Conservation (phyloP, 2,888 invertebrate genomes). For the Troides aeacus region DNA sequence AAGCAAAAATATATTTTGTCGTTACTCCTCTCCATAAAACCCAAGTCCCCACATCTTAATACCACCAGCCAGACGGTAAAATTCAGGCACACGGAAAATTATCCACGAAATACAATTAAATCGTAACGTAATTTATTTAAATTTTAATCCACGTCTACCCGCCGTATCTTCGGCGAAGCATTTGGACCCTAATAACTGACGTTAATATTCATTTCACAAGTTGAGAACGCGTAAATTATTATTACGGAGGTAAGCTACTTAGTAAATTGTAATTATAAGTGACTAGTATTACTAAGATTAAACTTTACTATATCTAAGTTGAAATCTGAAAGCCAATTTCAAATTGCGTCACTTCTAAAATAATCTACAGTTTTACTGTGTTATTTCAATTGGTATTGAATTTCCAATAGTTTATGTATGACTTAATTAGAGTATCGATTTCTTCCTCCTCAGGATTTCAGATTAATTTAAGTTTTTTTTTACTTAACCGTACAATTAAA, state of each 20-base stretch:
- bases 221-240: constrained; percentile 52
- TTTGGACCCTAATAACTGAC: constrained; percentile 53
- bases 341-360: too few relatives aligned
- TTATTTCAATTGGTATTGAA: too few relatives aligned
- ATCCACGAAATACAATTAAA: constrained; percentile 77
- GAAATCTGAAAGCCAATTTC: too few relatives aligned
- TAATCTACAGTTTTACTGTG: too few relatives aligned
- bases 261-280: constrained; percentile 45
- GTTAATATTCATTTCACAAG: constrained; percentile 56
- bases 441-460: too few relatives aligned
- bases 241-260: constrained; percentile 50
- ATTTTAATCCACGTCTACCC: constrained; percentile 66
- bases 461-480: too few relatives aligned
- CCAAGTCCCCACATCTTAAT: constrained; percentile 52
- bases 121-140: constrained; percentile 76
- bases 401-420: too few relatives aligned
- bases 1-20: too few relatives aligned
- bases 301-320: constrained; percentile 11
- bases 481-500: too few relatives aligned
- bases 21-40: constrained; percentile 42
- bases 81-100: constrained; percentile 78
- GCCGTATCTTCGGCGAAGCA: constrained; percentile 49
- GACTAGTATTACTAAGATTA: constrained; percentile 18
- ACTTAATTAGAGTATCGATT: too few relatives aligned
- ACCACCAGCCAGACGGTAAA: constrained; percentile 64